Base-by-base conservation (phyloP, 2,888 invertebrate genomes). In the Amphiduros pacificus region DNA sequence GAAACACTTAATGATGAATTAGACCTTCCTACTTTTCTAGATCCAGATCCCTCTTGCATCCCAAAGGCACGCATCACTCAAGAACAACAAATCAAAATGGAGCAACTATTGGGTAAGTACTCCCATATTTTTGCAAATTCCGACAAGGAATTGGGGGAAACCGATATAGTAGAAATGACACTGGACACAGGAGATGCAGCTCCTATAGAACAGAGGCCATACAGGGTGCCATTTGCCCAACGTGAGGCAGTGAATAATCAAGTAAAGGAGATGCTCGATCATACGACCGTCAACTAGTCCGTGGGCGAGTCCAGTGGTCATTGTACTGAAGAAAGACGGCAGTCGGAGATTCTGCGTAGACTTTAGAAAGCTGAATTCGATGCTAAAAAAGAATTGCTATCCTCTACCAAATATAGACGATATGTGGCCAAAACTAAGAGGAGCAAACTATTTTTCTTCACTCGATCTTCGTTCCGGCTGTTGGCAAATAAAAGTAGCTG, bases 341-440 rank as follows among this genome's bases (percentile, higher is more conserved):
- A 20, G 20, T 5, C 20, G 27, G 9, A 26, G 58, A 6, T 64
- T 65, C 29, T 65, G 65, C 48, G 60, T 61, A 26, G 65, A 65
- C 41, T 65, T 55, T 40, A 24, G 65, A 3, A 53, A 55, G 49
- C 29, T 61, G 17, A 65, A 64, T 49, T 24, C 32, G 2, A 40
- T 58, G 5, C 65, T 55, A 2, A 60, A 40, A 29, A 1, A 24
- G 20, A 48, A 63, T 24, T 14, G 27, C 6, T 63, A 63, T 29
- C 62, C 62, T 1, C 26, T 68, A 4, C 67, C 66, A 1, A 5
- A 54, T 4, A 55, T 63, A 36, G 50, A 68, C 28, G 63, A 63
- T 28, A 62, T 67, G 6, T 64, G 68, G 20, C 67, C 68, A 26
- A 2, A 55, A 14, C 27, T 68, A 4, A 44, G 41, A 3, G 65